Percentiles rank a stretch among this genome's conserved stretches.
Evolutionary conservation across 2,113 vertebrate species (phyloP).

Genomic region (Toxostoma redivivum): DNA sequence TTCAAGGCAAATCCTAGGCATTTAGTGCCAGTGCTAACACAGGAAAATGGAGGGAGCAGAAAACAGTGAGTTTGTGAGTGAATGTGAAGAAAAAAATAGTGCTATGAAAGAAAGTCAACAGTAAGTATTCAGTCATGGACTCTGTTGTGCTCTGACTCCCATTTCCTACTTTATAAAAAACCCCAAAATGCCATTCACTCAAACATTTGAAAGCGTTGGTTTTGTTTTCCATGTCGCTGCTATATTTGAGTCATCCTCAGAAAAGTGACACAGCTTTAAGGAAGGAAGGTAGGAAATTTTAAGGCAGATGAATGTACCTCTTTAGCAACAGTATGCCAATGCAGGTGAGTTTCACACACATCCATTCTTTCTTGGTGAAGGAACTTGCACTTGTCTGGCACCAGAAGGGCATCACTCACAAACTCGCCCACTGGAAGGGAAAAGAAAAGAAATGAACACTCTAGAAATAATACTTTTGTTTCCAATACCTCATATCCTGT

Average conservation of each 20-base stretch:
- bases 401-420: constrained; percentile 97
- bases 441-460: background rate
- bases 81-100: background rate
- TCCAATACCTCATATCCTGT: background rate
- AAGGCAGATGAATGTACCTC: constrained; percentile 77
- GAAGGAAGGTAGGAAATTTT: background rate
- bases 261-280: background rate
- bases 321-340: constrained; percentile 98
- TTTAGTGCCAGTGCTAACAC: background rate
- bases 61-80: background rate
- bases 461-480: background rate
- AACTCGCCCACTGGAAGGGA: constrained; percentile 89
- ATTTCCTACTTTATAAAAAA: background rate
- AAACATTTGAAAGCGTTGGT: background rate
- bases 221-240: background rate
- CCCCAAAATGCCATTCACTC: background rate
- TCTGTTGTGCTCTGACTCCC: background rate
- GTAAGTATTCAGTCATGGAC: background rate
- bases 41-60: background rate
- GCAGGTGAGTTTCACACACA: constrained; percentile 95
- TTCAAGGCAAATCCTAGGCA: background rate
- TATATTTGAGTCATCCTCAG: background rate
- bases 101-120: background rate
- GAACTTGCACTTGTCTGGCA: constrained; percentile 98
- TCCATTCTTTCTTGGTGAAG: constrained; percentile 98